Evolutionary conservation across 2,888 invertebrate genomes (phyloP), one percentile per base, ranked within the genome.

Genomic region (Branchellion lobata): DNA sequence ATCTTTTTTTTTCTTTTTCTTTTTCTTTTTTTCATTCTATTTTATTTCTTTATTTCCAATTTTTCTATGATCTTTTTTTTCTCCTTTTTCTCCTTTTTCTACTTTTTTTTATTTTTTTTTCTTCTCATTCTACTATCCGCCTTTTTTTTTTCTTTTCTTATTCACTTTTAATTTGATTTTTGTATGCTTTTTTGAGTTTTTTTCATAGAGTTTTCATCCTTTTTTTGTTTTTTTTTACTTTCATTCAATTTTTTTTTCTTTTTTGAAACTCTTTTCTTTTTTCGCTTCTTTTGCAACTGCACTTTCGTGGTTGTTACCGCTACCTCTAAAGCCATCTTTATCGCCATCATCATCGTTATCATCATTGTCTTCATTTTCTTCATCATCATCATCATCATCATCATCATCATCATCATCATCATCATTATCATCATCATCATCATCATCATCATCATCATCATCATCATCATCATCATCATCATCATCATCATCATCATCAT

Each of bases 321-420:
- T 24, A 65, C n/a, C 69, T 78, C 5, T 36, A 31, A 8, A 33
- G 27, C 3, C 71, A 31, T 29, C 68, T 33, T n/a, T 24, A 31
- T 68, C 68, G 14, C 8, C 68, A 14, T 73, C 47, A 24, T 27
- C 47, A 73, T 33, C 36, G 14, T 73, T 40, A 40, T 14, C 24
- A 11, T 33, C 61, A 57, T 57, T 24, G 11, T 57, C 61, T 18
- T 69, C 34, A 5, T 69, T 14, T 8, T 69, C 69, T 8, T 69
- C 34, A n/a, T 69, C 34, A 29, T 27, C 34, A 27, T 69, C 33
- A 69, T 34, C 14, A 24, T 29, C 65, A 14, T 65, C 65, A 14
- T 65, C 65, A n/a, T 65, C 65, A 65, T 65, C 65, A 14, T 65
- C 65, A 8, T 47, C 18, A 8, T 47, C 47, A 47, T 47, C 47